phyloP scores from a whole-genome alignment of 2,113 vertebrate species.

The Ceuthmochares aereus region DNA sequence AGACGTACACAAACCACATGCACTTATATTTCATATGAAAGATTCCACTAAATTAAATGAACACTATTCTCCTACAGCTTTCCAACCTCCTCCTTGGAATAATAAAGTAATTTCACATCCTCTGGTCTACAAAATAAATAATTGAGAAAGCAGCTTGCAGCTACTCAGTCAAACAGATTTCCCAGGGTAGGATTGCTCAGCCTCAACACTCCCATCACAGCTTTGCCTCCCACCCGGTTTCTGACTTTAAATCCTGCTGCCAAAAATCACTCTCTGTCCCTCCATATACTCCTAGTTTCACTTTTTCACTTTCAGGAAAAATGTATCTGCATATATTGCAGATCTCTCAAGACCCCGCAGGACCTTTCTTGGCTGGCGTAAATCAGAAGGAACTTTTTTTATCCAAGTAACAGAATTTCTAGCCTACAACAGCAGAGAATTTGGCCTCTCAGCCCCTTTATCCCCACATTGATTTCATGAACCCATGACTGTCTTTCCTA shows the following conservation, averaged over 20 bases:
- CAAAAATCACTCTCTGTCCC: background rate
- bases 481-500: background rate
- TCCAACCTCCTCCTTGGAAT: background rate
- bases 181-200: slow-evolving; percentile 18
- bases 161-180: background rate
- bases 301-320: background rate
- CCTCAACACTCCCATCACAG: background rate
- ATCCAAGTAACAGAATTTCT: background rate
- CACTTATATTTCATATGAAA: background rate
- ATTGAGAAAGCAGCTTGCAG: background rate
- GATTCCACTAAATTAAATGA: background rate
- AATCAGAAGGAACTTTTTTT: background rate
- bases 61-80: background rate
- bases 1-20: accelerated
- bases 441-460: background rate
- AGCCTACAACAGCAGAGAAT: background rate
- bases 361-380: slow-evolving; percentile 1
- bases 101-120: slow-evolving; percentile 1
- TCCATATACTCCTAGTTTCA: background rate
- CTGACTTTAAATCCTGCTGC: background rate
- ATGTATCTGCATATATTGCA: background rate
- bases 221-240: background rate
- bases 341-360: slow-evolving; percentile 34
- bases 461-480: background rate
- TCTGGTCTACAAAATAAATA: slow-evolving; percentile 9